Conservation (phyloP, 2,797 vertebrate genomes). For the Botia almorhae region DNA sequence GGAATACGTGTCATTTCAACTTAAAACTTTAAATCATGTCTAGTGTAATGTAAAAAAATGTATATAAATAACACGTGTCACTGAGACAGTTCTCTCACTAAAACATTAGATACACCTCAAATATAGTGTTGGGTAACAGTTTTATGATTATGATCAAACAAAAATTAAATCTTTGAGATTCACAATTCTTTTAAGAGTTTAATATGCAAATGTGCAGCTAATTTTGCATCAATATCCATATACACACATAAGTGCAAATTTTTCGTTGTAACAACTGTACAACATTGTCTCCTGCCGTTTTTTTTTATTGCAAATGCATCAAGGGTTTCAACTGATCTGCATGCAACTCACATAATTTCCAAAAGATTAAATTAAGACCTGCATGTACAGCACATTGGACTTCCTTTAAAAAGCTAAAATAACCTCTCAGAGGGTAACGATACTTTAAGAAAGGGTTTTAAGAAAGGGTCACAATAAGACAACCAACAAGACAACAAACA, state of each 20-base stretch:
- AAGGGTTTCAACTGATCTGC: not conserved
- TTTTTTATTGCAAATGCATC: not conserved
- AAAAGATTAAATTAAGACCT: not conserved
- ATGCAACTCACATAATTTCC: not conserved
- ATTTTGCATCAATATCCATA: not conserved
- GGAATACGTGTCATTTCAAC: too few relatives aligned
- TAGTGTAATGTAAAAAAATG: too few relatives aligned
- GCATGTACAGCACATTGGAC: not conserved
- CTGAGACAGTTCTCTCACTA: too few relatives aligned
- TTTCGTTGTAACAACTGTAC: not conserved
- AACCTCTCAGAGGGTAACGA: constrained; percentile 2
- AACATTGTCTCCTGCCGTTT: not conserved
- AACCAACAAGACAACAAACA: not conserved
- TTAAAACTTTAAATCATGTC: too few relatives aligned
- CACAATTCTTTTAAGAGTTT: not conserved
- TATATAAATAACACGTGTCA: too few relatives aligned
- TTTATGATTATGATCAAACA: too few relatives aligned
- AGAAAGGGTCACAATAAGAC: not conserved
- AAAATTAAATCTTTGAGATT: too few relatives aligned
- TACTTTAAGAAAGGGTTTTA: constrained; percentile 8
- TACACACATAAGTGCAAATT: not conserved
- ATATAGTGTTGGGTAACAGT: too few relatives aligned
- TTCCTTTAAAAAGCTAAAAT: not conserved
- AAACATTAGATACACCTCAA: too few relatives aligned
- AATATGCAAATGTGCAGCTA: not conserved